Conservation (phyloP, 1,140 invertebrate genomes). For the Oedothorax gibbosus region DNA sequence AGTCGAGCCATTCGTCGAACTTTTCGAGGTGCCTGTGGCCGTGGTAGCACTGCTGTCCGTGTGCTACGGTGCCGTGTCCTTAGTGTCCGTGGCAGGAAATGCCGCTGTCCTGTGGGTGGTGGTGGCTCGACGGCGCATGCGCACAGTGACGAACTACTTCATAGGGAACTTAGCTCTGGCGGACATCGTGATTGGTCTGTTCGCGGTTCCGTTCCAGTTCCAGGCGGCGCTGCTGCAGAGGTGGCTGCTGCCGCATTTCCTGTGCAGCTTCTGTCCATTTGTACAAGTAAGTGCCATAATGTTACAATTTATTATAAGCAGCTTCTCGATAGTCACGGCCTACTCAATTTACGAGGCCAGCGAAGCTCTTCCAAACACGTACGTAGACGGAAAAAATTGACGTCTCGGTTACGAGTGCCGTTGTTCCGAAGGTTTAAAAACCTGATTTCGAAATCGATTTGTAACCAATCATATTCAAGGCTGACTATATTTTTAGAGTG, state of each 20-base stretch:
- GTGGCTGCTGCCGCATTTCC: slow-evolving; percentile 83
- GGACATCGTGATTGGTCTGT: slow-evolving; percentile 88
- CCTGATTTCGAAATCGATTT: too few relatives aligned
- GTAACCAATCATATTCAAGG: too few relatives aligned
- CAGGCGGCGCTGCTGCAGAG: slow-evolving; percentile 79
- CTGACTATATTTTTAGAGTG: too few relatives aligned
- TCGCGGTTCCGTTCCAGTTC: slow-evolving; percentile 87
- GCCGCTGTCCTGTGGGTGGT: slow-evolving; percentile 88
- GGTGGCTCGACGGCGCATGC: slow-evolving; percentile 84
- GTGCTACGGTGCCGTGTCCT: slow-evolving; percentile 84
- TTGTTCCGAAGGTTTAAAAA: too few relatives aligned
- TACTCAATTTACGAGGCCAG: too few relatives aligned
- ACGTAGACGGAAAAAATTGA: too few relatives aligned
- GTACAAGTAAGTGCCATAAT: slow-evolving; percentile 72
- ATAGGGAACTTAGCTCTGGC: slow-evolving; percentile 93
- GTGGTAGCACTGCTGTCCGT: slow-evolving; percentile 80
- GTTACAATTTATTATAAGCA: too few relatives aligned
- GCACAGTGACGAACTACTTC: slow-evolving; percentile 92
- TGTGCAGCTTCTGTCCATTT: slow-evolving; percentile 84
- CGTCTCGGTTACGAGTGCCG: too few relatives aligned
- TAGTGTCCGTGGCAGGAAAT: slow-evolving; percentile 85
- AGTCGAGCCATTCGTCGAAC: too few relatives aligned
- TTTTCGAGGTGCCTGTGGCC: slow-evolving; percentile 79
- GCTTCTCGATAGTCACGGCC: too few relatives aligned
- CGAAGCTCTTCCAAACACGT: too few relatives aligned